Evolutionary conservation across 2,797 vertebrate species (phyloP).

Genomic region (Pteropus rufus): DNA sequence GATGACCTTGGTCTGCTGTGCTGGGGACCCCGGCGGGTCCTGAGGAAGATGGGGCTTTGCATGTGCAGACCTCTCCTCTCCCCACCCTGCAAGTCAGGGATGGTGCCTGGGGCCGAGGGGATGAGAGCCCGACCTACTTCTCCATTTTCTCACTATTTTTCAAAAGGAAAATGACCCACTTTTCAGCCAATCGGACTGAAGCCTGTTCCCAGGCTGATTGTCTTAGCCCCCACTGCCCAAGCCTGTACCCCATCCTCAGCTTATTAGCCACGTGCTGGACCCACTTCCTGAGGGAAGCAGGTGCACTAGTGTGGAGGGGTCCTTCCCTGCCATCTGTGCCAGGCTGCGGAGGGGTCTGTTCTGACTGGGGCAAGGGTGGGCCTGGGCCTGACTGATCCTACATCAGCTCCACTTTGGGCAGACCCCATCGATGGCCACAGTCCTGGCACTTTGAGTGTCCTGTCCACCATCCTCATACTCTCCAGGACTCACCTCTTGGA

Average conservation of each 20-base stretch:
- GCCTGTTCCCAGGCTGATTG: constrained; percentile 78
- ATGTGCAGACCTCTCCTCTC: background rate
- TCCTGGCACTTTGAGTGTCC: background rate
- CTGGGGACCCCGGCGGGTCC: background rate
- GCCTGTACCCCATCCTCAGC: constrained; percentile 59
- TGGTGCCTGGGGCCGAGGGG: constrained; percentile 74
- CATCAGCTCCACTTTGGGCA: background rate
- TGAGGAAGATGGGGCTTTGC: background rate
- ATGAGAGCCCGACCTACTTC: constrained; percentile 83
- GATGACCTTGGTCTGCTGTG: constrained; percentile 39
- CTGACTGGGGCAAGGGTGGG: background rate
- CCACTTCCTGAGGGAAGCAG: constrained; percentile 9
- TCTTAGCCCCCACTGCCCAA: constrained; percentile 71
- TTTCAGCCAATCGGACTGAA: constrained; percentile 83
- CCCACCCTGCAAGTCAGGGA: background rate
- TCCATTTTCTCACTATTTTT: constrained; percentile 81
- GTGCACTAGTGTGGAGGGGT: background rate
- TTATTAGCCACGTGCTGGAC: constrained; percentile 7
- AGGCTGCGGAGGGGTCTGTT: background rate
- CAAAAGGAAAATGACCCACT: constrained; percentile 85
- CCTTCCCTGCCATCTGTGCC: background rate
- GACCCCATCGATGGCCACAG: background rate
- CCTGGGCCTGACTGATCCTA: background rate
- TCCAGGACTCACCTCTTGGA: background rate
- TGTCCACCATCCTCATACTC: background rate